These are phyloP conservation scores for Hedya salicella DNA, from an alignment of 2,888 invertebrate species.

Conservation along the genomic window DNA sequence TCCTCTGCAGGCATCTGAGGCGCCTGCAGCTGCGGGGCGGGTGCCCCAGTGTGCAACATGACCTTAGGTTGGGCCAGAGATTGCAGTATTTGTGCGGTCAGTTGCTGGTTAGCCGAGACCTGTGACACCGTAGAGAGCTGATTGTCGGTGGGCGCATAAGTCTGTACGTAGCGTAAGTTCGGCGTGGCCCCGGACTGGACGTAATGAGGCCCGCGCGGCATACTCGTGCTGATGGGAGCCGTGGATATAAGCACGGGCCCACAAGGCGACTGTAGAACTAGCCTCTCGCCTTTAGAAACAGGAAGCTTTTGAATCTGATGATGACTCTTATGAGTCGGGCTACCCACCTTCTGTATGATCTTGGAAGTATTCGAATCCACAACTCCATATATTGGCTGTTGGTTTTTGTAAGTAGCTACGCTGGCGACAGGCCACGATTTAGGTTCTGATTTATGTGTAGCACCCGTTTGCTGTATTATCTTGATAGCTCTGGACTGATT, in stretches of 20 bases:
- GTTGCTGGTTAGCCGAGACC: constrained; percentile 85
- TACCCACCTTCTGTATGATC: constrained; percentile 79
- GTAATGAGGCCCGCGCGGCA: constrained; percentile 80
- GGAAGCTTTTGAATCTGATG: constrained; percentile 68
- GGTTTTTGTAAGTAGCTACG: constrained; percentile 70
- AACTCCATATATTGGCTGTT: constrained; percentile 66
- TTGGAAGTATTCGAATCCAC: constrained; percentile 73
- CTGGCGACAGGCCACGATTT: constrained; percentile 76
- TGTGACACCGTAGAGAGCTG: constrained; percentile 75
- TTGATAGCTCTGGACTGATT: constrained; percentile 82
- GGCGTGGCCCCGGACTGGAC: constrained; percentile 78
- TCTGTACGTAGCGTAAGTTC: constrained; percentile 76
- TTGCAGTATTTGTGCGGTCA: constrained; percentile 87
- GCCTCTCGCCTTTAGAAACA: constrained; percentile 70
- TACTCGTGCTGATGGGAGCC: constrained; percentile 69
- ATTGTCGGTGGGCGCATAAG: constrained; percentile 69
- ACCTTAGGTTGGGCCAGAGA: constrained; percentile 81
- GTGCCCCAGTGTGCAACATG: constrained; percentile 60
- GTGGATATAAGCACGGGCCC: constrained; percentile 78
- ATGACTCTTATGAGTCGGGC: constrained; percentile 71
- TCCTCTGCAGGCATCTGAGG: constrained; percentile 59
- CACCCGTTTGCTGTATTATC: constrained; percentile 82
- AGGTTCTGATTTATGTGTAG: constrained; percentile 71
- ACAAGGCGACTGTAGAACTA: constrained; percentile 77
- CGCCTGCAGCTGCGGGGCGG: constrained; percentile 28